Evolutionary conservation across 2,113 vertebrate genomes (phyloP).

Genomic region (Electrona antarctica): DNA sequence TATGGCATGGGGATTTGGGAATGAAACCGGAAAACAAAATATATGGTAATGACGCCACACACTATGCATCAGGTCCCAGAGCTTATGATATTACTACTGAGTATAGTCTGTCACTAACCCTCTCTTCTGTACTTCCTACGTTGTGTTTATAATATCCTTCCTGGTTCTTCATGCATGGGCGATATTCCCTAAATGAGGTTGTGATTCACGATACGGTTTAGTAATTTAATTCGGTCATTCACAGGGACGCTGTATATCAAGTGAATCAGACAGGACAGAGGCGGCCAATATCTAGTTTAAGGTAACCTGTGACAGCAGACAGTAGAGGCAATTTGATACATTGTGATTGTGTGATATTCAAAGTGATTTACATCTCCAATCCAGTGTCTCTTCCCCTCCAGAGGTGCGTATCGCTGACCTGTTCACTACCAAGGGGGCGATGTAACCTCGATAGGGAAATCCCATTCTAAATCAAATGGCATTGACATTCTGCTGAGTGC

Average conservation of each 20-base stretch:
- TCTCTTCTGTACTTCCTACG: background rate
- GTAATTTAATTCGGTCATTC: constrained; percentile 39
- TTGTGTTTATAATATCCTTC: background rate
- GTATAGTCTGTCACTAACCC: background rate
- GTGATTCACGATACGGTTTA: constrained; percentile 43
- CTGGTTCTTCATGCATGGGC: constrained; percentile 12
- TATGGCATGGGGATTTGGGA: constrained; percentile 27
- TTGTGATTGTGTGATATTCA: constrained; percentile 30
- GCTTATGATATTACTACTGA: background rate
- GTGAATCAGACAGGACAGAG: constrained; percentile 46
- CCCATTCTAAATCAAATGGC: constrained; percentile 60
- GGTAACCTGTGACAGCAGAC: constrained; percentile 41
- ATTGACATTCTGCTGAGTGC: constrained; percentile 57
- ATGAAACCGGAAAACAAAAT: constrained; percentile 33
- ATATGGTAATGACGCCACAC: constrained; percentile 24
- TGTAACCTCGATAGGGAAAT: constrained; percentile 59
- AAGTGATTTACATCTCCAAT: constrained; percentile 50
- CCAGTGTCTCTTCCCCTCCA: constrained; percentile 8
- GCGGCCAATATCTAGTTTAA: constrained; percentile 48
- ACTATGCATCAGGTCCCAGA: background rate
- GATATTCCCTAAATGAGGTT: constrained; percentile 30
- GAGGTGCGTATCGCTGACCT: constrained; percentile 50
- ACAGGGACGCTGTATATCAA: constrained; percentile 28
- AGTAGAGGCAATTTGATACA: constrained; percentile 28
- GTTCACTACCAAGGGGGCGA: constrained; percentile 44